Percentiles rank a stretch among this genome's conserved stretches.
These are phyloP conservation scores for Brienomyrus longianalis DNA, from an alignment of 2,113 vertebrate genomes.

Conservation along the genomic window DNA sequence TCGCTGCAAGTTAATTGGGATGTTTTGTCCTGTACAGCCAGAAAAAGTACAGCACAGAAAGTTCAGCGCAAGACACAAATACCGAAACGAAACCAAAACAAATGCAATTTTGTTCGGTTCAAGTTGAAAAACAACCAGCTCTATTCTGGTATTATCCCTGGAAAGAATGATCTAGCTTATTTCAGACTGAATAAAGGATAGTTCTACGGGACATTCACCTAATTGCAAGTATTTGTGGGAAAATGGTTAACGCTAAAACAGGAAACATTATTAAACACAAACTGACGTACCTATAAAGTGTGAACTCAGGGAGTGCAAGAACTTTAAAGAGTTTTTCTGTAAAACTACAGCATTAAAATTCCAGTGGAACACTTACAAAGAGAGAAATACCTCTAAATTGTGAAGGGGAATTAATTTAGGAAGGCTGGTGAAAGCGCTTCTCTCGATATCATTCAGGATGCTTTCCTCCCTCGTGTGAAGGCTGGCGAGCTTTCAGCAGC, in stretches of 20 bases:
- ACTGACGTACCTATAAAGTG: neutral
- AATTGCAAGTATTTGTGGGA: neutral
- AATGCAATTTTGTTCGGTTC: neutral
- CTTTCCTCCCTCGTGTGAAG: neutral
- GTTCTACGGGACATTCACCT: neutral
- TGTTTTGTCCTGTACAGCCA: neutral
- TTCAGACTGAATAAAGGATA: neutral
- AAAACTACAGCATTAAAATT: neutral
- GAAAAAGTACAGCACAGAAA: neutral
- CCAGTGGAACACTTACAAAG: neutral
- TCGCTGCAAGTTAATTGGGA: neutral
- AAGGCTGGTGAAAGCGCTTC: neutral
- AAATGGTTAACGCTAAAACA: neutral
- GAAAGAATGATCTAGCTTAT: neutral
- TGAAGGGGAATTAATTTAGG: neutral
- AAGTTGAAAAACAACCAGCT: neutral
- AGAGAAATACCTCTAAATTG: neutral
- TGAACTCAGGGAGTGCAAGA: neutral
- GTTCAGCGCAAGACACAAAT: neutral
- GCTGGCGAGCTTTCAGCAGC: neutral
- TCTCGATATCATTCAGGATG: neutral
- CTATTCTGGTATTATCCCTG: neutral
- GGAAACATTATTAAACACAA: neutral
- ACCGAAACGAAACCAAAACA: neutral
- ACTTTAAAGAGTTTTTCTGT: neutral